Evolutionary conservation across 2,797 vertebrate genomes (phyloP).

Genomic region (Pampus argenteus): DNA sequence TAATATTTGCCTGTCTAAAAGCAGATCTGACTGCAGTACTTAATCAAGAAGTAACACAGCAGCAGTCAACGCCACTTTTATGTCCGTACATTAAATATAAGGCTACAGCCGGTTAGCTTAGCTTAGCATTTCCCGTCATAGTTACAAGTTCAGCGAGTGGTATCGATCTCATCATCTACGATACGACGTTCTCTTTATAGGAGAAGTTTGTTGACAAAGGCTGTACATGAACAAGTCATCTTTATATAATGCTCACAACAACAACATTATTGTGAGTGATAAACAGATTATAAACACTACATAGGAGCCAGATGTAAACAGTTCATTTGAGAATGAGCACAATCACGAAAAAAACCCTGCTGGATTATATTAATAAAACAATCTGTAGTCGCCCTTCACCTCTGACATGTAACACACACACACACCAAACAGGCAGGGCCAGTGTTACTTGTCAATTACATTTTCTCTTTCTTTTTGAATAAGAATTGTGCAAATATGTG

Average conservation of each 20-base stretch:
- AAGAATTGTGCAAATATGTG: conserved; percentile 61
- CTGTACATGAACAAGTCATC: background rate
- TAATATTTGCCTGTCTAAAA: background rate
- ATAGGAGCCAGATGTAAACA: no score
- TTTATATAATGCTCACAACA: background rate
- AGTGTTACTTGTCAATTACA: conserved; percentile 5
- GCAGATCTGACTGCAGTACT: no score
- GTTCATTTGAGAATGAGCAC: background rate
- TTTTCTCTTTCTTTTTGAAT: conserved; percentile 51
- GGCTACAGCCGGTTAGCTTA: background rate
- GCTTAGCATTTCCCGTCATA: background rate
- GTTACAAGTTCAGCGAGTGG: background rate
- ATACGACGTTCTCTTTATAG: background rate
- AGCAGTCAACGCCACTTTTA: background rate
- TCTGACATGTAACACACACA: conserved; percentile 8
- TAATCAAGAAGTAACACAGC: background rate
- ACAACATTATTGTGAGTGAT: no score
- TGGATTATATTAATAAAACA: conserved; percentile 6
- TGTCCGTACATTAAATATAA: background rate
- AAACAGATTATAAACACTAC: background rate
- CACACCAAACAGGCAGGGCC: conserved; percentile 2
- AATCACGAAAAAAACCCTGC: conserved; percentile 1
- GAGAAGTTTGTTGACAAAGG: background rate
- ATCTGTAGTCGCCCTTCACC: background rate
- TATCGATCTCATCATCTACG: background rate